Evolutionary conservation across 2,797 vertebrate genomes (phyloP), one percentile per base, ranked within the genome.

Genomic region (Pangasius macronema): DNA sequence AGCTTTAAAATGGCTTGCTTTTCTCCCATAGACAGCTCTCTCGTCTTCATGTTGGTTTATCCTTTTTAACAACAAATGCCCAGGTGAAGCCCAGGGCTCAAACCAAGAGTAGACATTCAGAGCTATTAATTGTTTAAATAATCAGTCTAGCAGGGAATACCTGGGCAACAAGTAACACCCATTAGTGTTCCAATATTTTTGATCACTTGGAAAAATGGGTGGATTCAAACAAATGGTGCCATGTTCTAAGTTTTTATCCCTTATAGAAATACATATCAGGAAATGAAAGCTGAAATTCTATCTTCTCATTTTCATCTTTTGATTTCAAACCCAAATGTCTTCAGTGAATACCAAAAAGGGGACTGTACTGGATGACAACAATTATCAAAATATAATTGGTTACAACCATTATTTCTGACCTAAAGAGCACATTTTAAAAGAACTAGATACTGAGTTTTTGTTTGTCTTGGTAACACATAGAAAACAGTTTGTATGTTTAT

Each of bases 401-500:
- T 5, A n/a, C 13, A 75, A 49, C 6, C 42, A 49, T 75, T 0
- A 51, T 76, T 76, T 42, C 39, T 42, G 42, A 42, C 42, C 42
- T 42, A 42, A 55, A 30, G 13, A 33, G 51, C 10, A 14, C 33
- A 59, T 24, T 53, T 8, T 14, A 80, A 80, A 61, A 36, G 22
- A 39, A 59, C 27, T 79, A 20, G 16, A 61, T 39, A 39, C 10
- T 24, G 20, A 81, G 5, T 18, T 77, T 51, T 81, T 79, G 57
- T 79, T 53, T 77, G 59, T 77, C 72, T 85, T 85, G 46, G 46
- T 49, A 77, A 81, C 51, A 70, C 67, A 39, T 11, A 77, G 61
- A 65, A 79, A 67, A 73, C 39, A 39, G 5, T 27, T 57, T 61
- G 61, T 82, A 61, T 85, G 30, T 75, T 76, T 30, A 39, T 70